Evolutionary conservation across 2,888 invertebrate genomes (phyloP).

Genomic region (Allygus modestus): DNA sequence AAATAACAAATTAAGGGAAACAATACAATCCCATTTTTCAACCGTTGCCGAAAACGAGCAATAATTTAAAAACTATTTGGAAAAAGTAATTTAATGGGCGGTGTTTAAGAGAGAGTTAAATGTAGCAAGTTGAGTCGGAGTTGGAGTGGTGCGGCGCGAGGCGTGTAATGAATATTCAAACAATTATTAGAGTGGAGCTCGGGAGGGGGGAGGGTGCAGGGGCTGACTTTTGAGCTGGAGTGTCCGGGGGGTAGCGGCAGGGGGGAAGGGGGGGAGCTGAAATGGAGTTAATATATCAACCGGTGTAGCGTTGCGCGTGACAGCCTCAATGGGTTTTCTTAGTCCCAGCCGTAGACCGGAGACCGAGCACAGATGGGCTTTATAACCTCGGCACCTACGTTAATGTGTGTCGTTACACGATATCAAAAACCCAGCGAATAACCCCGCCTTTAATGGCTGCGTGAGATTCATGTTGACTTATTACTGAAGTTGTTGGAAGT

Average conservation of each 20-base stretch:
- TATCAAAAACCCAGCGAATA: slow-evolving; percentile 16
- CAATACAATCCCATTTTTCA: not conserved
- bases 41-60: not conserved
- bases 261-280: slow-evolving; percentile 67
- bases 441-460: not conserved
- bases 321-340: slow-evolving; percentile 73
- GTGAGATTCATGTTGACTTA: not conserved
- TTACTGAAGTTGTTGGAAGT: not conserved
- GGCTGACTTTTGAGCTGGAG: slow-evolving; percentile 60
- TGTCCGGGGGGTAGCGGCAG: slow-evolving; percentile 55
- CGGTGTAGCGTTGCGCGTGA: slow-evolving; percentile 73
- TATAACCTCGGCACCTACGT: slow-evolving; percentile 50
- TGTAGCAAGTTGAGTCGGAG: slow-evolving; percentile 33
- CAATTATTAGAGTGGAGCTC: slow-evolving; percentile 46
- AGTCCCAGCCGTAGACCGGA: slow-evolving; percentile 64
- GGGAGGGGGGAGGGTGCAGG: not conserved
- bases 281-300: slow-evolving; percentile 74
- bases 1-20: not conserved
- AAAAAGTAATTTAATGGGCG: slow-evolving; percentile 34
- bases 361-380: slow-evolving; percentile 59
- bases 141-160: slow-evolving; percentile 21
- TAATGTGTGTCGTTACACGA: slow-evolving; percentile 45
- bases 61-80: slow-evolving; percentile 6
- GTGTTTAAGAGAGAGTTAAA: slow-evolving; percentile 42
- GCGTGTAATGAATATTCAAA: slow-evolving; percentile 53